Percentiles rank a stretch among this genome's conserved stretches.
Evolutionary conservation across 2,888 invertebrate genomes (phyloP).

Genomic region (Epirrhoe alternata): DNA sequence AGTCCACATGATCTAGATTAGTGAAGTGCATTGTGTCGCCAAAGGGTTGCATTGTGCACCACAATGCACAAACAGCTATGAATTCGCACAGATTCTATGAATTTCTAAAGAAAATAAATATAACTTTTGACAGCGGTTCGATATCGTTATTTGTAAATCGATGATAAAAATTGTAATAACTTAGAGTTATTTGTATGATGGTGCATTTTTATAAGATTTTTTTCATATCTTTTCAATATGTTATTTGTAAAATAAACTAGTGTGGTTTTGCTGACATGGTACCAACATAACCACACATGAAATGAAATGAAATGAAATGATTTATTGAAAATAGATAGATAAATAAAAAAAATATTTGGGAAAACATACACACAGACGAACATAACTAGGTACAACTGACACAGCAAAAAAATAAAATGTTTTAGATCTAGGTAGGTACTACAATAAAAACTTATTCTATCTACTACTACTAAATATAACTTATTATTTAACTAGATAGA

Average conservation of each 20-base stretch:
- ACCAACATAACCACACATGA: background rate
- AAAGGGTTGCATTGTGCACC: slow-evolving; percentile 80
- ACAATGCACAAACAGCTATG: slow-evolving; percentile 78
- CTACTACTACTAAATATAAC: no score
- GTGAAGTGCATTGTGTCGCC: slow-evolving; percentile 83
- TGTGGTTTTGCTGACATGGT: background rate
- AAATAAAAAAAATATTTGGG: no score
- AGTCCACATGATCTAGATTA: slow-evolving; percentile 84
- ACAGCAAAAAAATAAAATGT: no score
- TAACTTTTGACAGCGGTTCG: slow-evolving; percentile 83
- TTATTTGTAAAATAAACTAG: no score
- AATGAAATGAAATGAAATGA: no score
- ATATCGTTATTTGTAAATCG: slow-evolving; percentile 80
- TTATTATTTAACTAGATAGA: no score
- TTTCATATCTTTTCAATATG: background rate
- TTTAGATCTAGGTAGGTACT: no score
- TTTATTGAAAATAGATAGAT: no score
- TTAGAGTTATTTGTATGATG: slow-evolving; percentile 32
- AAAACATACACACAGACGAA: no score
- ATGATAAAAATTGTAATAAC: slow-evolving; percentile 53
- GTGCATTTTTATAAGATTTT: slow-evolving; percentile 3
- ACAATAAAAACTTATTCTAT: no score
- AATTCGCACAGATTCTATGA: slow-evolving; percentile 81
- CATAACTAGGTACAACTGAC: no score
- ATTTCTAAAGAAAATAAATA: slow-evolving; percentile 85